Conservation (phyloP, 2,797 vertebrate species). For the Coracias cyanogaster region DNA sequence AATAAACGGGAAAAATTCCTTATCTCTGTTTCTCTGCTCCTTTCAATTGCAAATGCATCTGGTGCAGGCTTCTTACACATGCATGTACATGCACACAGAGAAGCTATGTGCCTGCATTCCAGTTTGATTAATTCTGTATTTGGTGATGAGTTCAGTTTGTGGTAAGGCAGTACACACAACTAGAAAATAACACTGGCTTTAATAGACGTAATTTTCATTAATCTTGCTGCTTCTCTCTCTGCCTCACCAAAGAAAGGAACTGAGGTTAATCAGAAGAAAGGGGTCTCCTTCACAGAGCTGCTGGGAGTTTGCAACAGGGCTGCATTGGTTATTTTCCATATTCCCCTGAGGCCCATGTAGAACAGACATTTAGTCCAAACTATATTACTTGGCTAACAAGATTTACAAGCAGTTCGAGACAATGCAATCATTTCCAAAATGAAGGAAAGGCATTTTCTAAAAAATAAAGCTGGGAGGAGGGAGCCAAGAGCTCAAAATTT, state of each 20-base stretch:
- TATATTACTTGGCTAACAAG: constrained; percentile 54
- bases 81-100: background rate
- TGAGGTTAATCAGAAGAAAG: constrained; percentile 30
- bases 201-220: constrained; percentile 29
- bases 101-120: background rate
- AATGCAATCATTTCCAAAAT: constrained; percentile 38
- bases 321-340: constrained; percentile 50
- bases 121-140: constrained; percentile 3
- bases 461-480: background rate
- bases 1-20: constrained; percentile 43
- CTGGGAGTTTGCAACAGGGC: background rate
- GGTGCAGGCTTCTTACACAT: background rate
- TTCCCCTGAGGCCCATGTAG: background rate
- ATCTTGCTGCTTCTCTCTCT: constrained; percentile 4
- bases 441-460: constrained; percentile 8
- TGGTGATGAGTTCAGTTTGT: background rate
- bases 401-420: constrained; percentile 53
- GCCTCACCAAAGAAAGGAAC: background rate
- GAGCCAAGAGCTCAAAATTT: background rate
- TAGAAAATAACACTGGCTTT: background rate
- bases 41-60: constrained; percentile 21
- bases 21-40: background rate
- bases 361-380: constrained; percentile 48
- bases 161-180: background rate
- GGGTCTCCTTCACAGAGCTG: background rate